Conservation (phyloP, 2,888 invertebrate genomes). For the Conchocele bisecta region DNA sequence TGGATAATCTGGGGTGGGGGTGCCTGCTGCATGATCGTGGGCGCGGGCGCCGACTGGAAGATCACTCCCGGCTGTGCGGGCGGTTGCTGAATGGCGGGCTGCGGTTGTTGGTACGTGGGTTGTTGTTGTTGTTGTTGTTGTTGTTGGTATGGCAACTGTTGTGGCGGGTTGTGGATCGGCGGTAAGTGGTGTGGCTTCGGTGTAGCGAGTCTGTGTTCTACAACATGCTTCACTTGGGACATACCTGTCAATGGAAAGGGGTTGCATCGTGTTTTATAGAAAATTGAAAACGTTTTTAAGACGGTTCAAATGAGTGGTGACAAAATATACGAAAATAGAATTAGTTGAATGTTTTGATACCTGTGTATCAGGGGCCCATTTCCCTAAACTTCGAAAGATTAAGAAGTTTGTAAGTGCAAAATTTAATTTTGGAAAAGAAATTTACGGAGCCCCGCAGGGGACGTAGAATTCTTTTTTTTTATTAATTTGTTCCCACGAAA, state of each 20-base stretch:
- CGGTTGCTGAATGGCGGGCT: background rate
- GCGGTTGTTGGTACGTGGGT: conserved; percentile 41
- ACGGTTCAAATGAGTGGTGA: too few relatives aligned
- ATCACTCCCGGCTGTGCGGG: conserved; percentile 22
- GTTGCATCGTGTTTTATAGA: too few relatives aligned
- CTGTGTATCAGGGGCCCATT: too few relatives aligned
- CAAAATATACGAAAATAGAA: too few relatives aligned
- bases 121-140: conserved; percentile 54
- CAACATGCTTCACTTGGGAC: conserved; percentile 73
- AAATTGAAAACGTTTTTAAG: too few relatives aligned
- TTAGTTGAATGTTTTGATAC: too few relatives aligned
- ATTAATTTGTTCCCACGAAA: too few relatives aligned
- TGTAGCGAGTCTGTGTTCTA: conserved; percentile 67
- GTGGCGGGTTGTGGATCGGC: conserved; percentile 31
- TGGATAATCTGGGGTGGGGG: conserved; percentile 41
- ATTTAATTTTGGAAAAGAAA: too few relatives aligned
- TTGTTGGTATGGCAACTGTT: conserved; percentile 25
- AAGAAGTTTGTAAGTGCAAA: too few relatives aligned
- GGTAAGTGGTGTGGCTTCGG: conserved; percentile 43
- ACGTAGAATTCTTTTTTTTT: too few relatives aligned
- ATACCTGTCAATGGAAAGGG: conserved; percentile 65
- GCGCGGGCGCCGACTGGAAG: conserved; percentile 41
- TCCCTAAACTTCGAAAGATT: too few relatives aligned
- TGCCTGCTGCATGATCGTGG: conserved; percentile 36
- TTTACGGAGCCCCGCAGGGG: too few relatives aligned